Conservation (phyloP, 2,888 invertebrate species). For the Idaea straminata region DNA sequence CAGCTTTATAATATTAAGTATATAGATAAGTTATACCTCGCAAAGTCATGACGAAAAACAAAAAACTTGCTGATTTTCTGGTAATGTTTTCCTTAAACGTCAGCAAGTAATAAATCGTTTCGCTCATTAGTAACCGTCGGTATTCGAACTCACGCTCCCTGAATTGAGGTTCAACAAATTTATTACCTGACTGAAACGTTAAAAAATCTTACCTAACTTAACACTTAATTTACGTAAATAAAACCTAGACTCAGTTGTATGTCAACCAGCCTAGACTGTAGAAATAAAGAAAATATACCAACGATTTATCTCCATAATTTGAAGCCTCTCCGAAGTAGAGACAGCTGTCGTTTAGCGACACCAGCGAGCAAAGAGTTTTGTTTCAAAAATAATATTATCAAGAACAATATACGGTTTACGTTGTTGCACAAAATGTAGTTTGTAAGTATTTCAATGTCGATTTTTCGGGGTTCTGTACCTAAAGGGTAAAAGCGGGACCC, state of each 20-base stretch:
- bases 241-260: slow-evolving; percentile 4
- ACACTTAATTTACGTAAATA: slow-evolving; percentile 7
- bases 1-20: too few species aligned
- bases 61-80: not conserved
- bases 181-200: slow-evolving; percentile 1
- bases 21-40: too few species aligned
- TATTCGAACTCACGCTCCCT: slow-evolving; percentile 4
- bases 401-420: slow-evolving; percentile 18
- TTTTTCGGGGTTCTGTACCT: too few species aligned
- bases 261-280: too few species aligned
- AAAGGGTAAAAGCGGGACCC: too few species aligned
- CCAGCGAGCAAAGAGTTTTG: slow-evolving; percentile 34
- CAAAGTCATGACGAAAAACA: not conserved
- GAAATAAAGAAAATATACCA: slow-evolving; percentile 41
- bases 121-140: not conserved
- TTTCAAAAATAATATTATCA: slow-evolving; percentile 39
- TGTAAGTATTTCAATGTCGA: too few species aligned
- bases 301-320: slow-evolving; percentile 43
- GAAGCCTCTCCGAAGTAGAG: slow-evolving; percentile 46
- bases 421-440: slow-evolving; percentile 5
- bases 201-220: not conserved
- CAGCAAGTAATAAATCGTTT: slow-evolving; percentile 31
- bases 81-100: not conserved
- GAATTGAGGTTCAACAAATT: slow-evolving; percentile 15
- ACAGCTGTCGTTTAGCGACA: slow-evolving; percentile 52